Evolutionary conservation across 2,113 vertebrate genomes (phyloP).

Genomic region (Bufo bufo): DNA sequence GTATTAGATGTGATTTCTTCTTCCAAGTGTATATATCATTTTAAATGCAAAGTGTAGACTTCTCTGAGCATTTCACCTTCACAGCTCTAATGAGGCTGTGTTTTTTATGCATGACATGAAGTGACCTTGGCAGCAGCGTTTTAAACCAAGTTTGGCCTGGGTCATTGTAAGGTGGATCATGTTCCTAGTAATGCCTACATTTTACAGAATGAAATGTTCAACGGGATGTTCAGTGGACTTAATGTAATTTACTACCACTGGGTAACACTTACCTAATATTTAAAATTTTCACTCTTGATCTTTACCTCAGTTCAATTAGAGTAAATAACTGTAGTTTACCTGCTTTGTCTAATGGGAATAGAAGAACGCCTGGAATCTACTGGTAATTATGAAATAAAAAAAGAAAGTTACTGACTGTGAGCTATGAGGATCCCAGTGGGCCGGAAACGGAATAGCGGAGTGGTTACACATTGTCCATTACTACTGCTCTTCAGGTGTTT

Average conservation of each 20-base stretch:
- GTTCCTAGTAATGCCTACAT: not conserved
- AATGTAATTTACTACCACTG: not conserved
- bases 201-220: not conserved
- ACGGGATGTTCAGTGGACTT: not conserved
- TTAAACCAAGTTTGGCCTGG: not conserved
- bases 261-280: not conserved
- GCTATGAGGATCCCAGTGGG: no score
- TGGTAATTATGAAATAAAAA: no score
- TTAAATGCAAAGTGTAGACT: conserved; percentile 42
- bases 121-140: not conserved
- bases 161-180: not conserved
- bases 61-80: conserved; percentile 37
- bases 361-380: no score
- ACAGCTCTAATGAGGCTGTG: not conserved
- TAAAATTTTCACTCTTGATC: not conserved
- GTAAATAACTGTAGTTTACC: no score
- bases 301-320: not conserved
- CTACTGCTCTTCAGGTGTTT: no score
- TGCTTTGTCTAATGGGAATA: no score
- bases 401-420: no score
- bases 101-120: not conserved
- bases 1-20: conserved; percentile 33
- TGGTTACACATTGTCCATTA: no score
- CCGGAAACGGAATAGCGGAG: no score
- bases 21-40: conserved; percentile 50